phyloP scores from a whole-genome alignment of 2,888 invertebrate genomes.

The Microctonus hyperodae region DNA sequence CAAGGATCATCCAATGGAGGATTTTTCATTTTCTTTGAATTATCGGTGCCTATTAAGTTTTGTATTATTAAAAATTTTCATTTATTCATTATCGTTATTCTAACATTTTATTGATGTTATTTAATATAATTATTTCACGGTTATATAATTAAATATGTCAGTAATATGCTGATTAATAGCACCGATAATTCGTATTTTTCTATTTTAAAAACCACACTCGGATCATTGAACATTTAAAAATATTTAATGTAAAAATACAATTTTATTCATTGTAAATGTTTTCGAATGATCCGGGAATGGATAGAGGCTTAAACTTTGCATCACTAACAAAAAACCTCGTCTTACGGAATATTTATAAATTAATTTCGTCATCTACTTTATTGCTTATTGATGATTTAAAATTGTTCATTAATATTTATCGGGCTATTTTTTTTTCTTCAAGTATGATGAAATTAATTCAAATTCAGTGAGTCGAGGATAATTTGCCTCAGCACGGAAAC shows the following conservation, averaged over 20 bases:
- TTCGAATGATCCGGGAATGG: slow-evolving; percentile 10
- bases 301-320: slow-evolving; percentile 13
- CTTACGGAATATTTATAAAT: slow-evolving; percentile 20
- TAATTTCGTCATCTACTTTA: background rate
- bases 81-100: background rate
- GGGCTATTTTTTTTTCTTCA: background rate
- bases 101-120: background rate
- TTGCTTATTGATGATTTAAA: background rate
- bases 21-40: slow-evolving; percentile 17
- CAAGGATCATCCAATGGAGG: slow-evolving; percentile 24
- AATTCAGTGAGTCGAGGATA: slow-evolving; percentile 13
- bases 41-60: background rate
- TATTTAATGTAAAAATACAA: too few relatives aligned
- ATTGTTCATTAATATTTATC: too few relatives aligned
- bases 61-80: background rate
- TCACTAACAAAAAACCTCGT: slow-evolving; percentile 3
- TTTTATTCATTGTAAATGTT: background rate
- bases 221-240: slow-evolving; percentile 2
- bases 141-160: background rate
- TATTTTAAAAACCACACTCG: slow-evolving; percentile 16
- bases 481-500: background rate
- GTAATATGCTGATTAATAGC: slow-evolving; percentile 32
- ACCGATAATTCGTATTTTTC: slow-evolving; percentile 43
- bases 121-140: background rate
- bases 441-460: background rate